Conservation (phyloP, 2,888 invertebrate species). For the Caenorhabditis sulstoni region DNA sequence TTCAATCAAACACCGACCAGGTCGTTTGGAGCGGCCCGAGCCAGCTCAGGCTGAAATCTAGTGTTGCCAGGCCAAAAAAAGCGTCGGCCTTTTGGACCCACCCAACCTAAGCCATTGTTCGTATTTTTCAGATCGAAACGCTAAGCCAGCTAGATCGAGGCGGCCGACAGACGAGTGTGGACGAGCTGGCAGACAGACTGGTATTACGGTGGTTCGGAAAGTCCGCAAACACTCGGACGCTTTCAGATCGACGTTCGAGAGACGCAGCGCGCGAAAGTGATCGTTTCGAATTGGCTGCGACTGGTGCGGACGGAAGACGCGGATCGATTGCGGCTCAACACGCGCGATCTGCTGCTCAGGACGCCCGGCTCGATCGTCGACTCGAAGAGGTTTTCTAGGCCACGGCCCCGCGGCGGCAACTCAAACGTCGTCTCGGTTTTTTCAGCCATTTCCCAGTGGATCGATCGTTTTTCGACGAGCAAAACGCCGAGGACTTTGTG, state of each 20-base stretch:
- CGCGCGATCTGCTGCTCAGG: background rate
- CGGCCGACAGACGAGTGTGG: background rate
- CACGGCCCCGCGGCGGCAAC: too few relatives aligned
- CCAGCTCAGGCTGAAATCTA: too few relatives aligned
- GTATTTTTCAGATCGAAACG: slow-evolving; percentile 3
- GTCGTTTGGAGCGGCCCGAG: too few relatives aligned
- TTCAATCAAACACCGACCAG: too few relatives aligned
- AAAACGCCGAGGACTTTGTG: slow-evolving; percentile 1
- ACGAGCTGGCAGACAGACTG: slow-evolving; percentile 4
- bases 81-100: background rate
- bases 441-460: slow-evolving; percentile 13
- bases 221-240: background rate
- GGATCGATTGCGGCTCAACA: background rate
- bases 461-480: slow-evolving; percentile 10
- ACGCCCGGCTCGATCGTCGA: background rate
- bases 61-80: background rate
- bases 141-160: slow-evolving; percentile 18
- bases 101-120: background rate
- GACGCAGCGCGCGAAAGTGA: slow-evolving; percentile 3
- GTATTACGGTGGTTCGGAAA: background rate
- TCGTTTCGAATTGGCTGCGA: background rate
- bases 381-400: background rate
- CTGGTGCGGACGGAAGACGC: background rate
- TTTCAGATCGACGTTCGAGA: slow-evolving; percentile 12
- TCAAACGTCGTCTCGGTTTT: too few relatives aligned